These are phyloP conservation scores for Scomber japonicus DNA, from an alignment of 2,113 vertebrate genomes.

Conservation along the genomic window DNA sequence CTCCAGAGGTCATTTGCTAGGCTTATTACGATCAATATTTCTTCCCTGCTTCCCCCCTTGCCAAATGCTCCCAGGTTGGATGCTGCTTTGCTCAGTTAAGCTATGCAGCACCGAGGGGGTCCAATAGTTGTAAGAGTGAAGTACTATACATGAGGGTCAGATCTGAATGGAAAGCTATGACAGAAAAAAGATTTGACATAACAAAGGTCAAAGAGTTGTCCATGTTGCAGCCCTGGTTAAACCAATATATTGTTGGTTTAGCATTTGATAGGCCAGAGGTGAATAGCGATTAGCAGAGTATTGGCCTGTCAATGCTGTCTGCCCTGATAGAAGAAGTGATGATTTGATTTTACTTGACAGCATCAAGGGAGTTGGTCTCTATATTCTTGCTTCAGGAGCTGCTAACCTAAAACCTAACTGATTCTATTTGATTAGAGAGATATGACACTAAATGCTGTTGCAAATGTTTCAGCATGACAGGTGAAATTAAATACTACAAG, in stretches of 20 bases:
- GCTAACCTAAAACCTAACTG: neutral
- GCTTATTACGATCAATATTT: slow-evolving; percentile 82
- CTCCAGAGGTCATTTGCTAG: slow-evolving; percentile 80
- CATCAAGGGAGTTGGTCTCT: neutral
- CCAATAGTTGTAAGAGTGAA: neutral
- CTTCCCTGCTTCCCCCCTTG: slow-evolving; percentile 31
- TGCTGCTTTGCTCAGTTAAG: slow-evolving; percentile 5
- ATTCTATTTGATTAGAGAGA: slow-evolving; percentile 16
- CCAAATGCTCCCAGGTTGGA: slow-evolving; percentile 60
- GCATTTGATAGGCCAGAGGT: slow-evolving; percentile 19
- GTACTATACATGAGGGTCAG: neutral
- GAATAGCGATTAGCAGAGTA: slow-evolving; percentile 36
- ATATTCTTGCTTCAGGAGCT: slow-evolving; percentile 13
- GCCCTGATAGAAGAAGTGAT: slow-evolving; percentile 15
- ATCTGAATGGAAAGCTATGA: slow-evolving; percentile 1
- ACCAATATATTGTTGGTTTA: slow-evolving; percentile 22
- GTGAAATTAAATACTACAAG: too few species aligned
- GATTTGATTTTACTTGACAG: slow-evolving; percentile 49
- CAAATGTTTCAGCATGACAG: neutral
- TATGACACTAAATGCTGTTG: neutral
- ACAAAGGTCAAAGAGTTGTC: slow-evolving; percentile 34
- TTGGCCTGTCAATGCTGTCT: slow-evolving; percentile 14
- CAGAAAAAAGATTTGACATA: slow-evolving; percentile 36
- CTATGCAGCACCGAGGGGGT: neutral
- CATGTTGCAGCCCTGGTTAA: neutral